Evolutionary conservation across 2,113 vertebrate genomes (phyloP).

Genomic region (Pangasianodon hypophthalmus): DNA sequence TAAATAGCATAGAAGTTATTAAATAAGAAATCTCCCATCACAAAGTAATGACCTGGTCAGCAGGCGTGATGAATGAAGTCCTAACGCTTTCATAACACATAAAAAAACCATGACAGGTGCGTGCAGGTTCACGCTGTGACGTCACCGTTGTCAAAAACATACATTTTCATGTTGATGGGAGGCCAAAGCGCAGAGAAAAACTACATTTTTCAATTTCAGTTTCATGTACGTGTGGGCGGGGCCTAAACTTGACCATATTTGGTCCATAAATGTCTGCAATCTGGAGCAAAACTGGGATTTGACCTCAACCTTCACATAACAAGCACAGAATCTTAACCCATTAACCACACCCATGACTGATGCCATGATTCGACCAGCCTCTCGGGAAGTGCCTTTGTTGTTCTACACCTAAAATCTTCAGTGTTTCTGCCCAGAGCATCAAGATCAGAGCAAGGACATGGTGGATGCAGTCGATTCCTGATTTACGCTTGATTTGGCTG

Average conservation of each 20-base stretch:
- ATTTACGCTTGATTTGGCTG: constrained; percentile 35
- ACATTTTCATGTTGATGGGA: neutral
- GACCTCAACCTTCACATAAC: neutral
- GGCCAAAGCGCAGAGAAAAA: neutral
- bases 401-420: neutral
- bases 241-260: neutral
- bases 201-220: no score
- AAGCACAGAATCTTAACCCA: neutral
- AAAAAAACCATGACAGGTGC: neutral
- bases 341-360: neutral
- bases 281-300: neutral
- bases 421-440: neutral
- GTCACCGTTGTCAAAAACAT: neutral
- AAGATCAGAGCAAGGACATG: constrained; percentile 21
- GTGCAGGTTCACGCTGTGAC: neutral
- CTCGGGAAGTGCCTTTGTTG: neutral
- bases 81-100: neutral
- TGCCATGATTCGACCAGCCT: neutral
- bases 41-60: neutral
- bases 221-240: neutral
- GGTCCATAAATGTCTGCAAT: neutral
- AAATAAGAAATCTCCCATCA: neutral
- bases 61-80: neutral
- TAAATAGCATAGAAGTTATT: neutral
- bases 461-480: neutral